A percentile compares a stretch with the other conserved stretches of the same genome.
These are phyloP conservation scores for Cliona cf. orientalis DNA, from an alignment of 37 sponge, comb jelly and placozoan species.

Conservation along the genomic window DNA sequence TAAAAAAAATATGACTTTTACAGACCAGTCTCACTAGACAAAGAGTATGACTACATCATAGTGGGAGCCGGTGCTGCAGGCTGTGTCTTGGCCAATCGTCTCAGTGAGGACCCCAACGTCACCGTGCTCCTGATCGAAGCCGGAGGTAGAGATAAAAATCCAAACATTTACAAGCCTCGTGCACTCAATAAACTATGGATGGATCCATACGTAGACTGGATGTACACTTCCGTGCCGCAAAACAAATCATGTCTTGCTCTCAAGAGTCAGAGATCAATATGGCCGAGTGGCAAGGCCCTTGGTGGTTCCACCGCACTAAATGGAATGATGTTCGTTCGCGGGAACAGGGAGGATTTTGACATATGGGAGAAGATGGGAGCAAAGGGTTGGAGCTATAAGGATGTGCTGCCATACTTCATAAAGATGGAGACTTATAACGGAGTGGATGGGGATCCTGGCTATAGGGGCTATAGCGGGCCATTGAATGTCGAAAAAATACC, in stretches of 20 bases:
- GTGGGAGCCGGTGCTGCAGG: slow-evolving; percentile 86
- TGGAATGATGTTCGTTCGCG: slow-evolving; percentile 69
- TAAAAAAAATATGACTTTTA: too few relatives aligned
- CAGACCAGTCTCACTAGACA: background rate
- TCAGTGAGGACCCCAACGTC: slow-evolving; percentile 64
- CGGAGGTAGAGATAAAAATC: slow-evolving; percentile 54
- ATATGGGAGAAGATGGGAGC: slow-evolving; percentile 78
- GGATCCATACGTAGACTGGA: slow-evolving; percentile 70
- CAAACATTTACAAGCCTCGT: slow-evolving; percentile 30
- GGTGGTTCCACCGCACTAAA: slow-evolving; percentile 80
- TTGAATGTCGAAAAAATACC: slow-evolving; percentile 45
- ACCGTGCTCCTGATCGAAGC: slow-evolving; percentile 77
- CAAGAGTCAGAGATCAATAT: slow-evolving; percentile 6
- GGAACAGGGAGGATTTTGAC: slow-evolving; percentile 73
- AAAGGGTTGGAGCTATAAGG: slow-evolving; percentile 69
- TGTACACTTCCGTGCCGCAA: slow-evolving; percentile 60
- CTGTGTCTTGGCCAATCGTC: slow-evolving; percentile 79
- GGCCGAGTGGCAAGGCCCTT: slow-evolving; percentile 76
- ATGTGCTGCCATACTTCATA: slow-evolving; percentile 84
- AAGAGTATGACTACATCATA: slow-evolving; percentile 77
- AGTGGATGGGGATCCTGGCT: slow-evolving; percentile 33
- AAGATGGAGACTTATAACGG: slow-evolving; percentile 48
- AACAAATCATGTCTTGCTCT: slow-evolving; percentile 39
- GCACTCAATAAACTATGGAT: slow-evolving; percentile 7
- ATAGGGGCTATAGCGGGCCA: slow-evolving; percentile 56